phyloP scores from a whole-genome alignment of 92 coral and sea anemone species.

The Phenganax subtilis region DNA sequence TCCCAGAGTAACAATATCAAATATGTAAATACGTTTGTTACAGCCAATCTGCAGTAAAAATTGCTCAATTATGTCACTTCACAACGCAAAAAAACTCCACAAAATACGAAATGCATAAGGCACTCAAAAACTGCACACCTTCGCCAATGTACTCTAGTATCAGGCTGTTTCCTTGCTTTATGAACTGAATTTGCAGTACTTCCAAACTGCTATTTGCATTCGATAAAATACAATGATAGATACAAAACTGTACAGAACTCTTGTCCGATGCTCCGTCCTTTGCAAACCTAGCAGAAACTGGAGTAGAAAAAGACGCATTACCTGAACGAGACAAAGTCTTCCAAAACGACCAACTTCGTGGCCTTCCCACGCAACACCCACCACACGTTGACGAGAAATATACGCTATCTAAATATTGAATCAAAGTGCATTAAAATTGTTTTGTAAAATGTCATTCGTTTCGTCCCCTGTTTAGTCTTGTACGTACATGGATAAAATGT shows the following conservation, averaged over 20 bases:
- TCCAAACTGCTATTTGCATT: background rate
- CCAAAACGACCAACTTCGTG: constrained; percentile 79
- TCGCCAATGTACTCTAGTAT: no score
- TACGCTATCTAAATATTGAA: constrained; percentile 53
- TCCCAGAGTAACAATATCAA: constrained; percentile 81
- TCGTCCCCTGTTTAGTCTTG: background rate
- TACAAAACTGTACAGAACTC: background rate
- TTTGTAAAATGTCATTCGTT: no score
- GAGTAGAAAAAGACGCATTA: background rate
- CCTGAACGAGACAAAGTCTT: constrained; percentile 58
- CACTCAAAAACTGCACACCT: no score
- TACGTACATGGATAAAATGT: background rate
- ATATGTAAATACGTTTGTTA: constrained; percentile 77
- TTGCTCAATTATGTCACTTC: no score
- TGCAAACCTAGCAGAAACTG: constrained; percentile 61
- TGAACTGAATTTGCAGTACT: background rate
- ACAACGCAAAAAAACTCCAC: background rate
- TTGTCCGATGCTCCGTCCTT: no score
- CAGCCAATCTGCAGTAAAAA: constrained; percentile 70
- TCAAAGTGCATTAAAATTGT: no score
- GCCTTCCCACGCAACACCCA: constrained; percentile 90
- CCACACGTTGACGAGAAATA: constrained; percentile 73
- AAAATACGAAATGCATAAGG: background rate
- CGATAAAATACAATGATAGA: background rate
- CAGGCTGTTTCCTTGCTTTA: no score